These are phyloP conservation scores for Drosophila sucinea DNA, from an alignment of 1,140 invertebrate species.

Conservation along the genomic window DNA sequence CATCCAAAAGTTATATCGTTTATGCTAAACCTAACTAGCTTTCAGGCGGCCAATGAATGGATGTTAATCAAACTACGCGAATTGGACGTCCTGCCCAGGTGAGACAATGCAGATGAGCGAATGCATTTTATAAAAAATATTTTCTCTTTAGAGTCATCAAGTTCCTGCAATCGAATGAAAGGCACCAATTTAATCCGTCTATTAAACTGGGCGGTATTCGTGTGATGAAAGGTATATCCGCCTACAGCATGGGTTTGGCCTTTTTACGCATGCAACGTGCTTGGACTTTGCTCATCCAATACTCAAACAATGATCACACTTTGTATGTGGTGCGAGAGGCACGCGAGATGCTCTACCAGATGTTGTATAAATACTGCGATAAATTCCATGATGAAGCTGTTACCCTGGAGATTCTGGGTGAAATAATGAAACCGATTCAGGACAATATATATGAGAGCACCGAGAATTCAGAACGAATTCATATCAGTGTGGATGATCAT, in stretches of 20 bases:
- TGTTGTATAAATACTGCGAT: constrained; percentile 84
- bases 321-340: constrained; percentile 86
- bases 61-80: constrained; percentile 68
- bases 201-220: constrained; percentile 86
- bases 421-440: constrained; percentile 84
- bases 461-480: constrained; percentile 55
- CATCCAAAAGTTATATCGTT: constrained; percentile 79
- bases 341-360: constrained; percentile 84
- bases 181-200: constrained; percentile 81
- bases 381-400: constrained; percentile 82
- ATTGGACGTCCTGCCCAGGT: constrained; percentile 66
- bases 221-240: constrained; percentile 84
- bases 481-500: constrained; percentile 83
- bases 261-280: constrained; percentile 84
- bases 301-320: constrained; percentile 85
- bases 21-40: constrained; percentile 78
- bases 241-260: constrained; percentile 84
- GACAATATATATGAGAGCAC: constrained; percentile 73
- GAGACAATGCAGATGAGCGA: neutral
- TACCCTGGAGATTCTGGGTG: constrained; percentile 84
- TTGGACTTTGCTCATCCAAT: constrained; percentile 85
- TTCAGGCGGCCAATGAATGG: constrained; percentile 70
- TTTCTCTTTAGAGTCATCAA: constrained; percentile 42
- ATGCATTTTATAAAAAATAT: neutral
- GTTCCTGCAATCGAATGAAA: constrained; percentile 49